Conservation (phyloP, 2,113 vertebrate genomes). For the Odocoileus hemionus region DNA sequence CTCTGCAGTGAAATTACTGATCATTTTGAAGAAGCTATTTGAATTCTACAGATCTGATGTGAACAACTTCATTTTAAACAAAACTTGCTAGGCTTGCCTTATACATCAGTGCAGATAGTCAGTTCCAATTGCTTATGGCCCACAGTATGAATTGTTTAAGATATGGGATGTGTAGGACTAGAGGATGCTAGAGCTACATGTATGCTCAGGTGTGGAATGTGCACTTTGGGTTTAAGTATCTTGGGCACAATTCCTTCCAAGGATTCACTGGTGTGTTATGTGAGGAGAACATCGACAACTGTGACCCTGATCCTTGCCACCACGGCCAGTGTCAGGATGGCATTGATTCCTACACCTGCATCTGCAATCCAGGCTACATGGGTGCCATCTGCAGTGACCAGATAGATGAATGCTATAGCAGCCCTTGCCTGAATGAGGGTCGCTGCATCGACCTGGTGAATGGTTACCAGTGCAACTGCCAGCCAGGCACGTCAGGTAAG, state of each 20-base stretch:
- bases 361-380: conserved; percentile 90
- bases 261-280: conserved; percentile 91
- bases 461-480: conserved; percentile 92
- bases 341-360: conserved; percentile 90
- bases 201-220: neutral
- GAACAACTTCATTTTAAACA: neutral
- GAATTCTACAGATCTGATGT: neutral
- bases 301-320: conserved; percentile 91
- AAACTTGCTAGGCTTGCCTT: neutral
- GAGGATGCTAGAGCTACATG: neutral
- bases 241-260: conserved; percentile 63
- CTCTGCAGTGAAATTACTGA: neutral
- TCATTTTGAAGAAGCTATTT: neutral
- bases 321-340: conserved; percentile 91
- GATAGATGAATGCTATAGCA: conserved; percentile 92
- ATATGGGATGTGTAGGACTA: rapidly evolving
- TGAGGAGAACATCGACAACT: conserved; percentile 91
- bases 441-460: conserved; percentile 94
- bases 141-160: neutral
- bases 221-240: neutral
- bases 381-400: conserved; percentile 93
- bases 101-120: neutral
- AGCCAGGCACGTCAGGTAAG: conserved; percentile 87
- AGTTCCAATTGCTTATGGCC: neutral
- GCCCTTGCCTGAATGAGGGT: conserved; percentile 91